phyloP scores from a whole-genome alignment of 2,888 invertebrate genomes.

The Polyploca ridens region DNA sequence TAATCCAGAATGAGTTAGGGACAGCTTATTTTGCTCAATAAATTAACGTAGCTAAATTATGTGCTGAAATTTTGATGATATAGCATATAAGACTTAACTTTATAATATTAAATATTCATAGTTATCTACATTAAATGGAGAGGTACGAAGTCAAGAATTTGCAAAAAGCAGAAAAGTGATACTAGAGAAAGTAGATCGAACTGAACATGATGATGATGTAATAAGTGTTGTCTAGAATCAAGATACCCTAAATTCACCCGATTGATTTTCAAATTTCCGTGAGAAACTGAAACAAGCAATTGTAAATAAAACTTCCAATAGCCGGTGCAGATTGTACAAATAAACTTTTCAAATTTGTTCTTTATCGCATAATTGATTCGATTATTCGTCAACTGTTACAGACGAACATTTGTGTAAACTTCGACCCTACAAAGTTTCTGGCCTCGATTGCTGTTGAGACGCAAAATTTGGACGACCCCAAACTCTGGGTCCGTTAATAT shows the following conservation, averaged over 20 bases:
- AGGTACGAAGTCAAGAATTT: no score
- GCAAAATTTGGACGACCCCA: slow-evolving; percentile 42
- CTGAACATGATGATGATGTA: background rate
- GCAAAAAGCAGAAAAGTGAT: no score
- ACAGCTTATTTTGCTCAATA: background rate
- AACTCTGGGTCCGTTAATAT: slow-evolving; percentile 50
- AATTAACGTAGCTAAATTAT: background rate
- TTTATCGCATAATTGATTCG: slow-evolving; percentile 14
- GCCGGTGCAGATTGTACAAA: no score
- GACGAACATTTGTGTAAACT: slow-evolving; percentile 34
- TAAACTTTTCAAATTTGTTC: slow-evolving; percentile 2
- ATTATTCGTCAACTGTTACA: slow-evolving; percentile 18
- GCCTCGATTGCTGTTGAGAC: slow-evolving; percentile 44
- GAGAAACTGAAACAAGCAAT: slow-evolving; percentile 1
- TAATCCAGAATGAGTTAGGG: slow-evolving; percentile 1
- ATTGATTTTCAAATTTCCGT: background rate
- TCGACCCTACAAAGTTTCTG: slow-evolving; percentile 43
- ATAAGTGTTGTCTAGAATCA: no score
- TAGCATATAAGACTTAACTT: background rate
- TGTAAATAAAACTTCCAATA: background rate
- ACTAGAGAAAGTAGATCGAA: background rate
- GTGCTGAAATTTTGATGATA: background rate
- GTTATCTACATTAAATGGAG: background rate
- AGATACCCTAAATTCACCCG: background rate
- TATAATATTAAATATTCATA: background rate